phyloP scores from a whole-genome alignment of 2,113 vertebrate genomes.

The Daphoenositta chrysoptera region DNA sequence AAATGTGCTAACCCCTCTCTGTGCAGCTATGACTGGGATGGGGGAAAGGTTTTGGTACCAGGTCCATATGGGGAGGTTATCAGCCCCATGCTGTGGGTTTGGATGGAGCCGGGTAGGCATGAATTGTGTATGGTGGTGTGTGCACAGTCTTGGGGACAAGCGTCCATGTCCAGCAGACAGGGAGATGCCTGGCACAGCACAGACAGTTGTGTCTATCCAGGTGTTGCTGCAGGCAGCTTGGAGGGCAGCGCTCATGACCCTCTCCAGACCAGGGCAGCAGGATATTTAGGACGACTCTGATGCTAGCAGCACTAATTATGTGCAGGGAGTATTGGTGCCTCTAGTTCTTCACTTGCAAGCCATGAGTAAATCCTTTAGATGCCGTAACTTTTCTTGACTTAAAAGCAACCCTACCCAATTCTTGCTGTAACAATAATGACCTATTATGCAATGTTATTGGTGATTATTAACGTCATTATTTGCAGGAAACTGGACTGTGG shows the following conservation, averaged over 20 bases:
- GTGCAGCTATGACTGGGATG: neutral
- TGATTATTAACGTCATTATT: neutral
- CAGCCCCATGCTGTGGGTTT: neutral
- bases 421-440: neutral
- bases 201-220: neutral
- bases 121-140: neutral
- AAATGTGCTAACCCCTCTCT: neutral
- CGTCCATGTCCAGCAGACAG: neutral
- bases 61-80: neutral
- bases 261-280: neutral
- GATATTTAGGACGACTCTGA: neutral
- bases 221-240: neutral
- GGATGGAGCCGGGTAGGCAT: neutral
- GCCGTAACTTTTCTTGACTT: neutral
- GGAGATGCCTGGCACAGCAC: neutral
- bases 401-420: fast-evolving
- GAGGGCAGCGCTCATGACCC: fast-evolving
- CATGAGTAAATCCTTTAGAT: neutral
- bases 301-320: neutral
- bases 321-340: neutral
- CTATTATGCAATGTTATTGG: neutral
- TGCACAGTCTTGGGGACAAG: neutral
- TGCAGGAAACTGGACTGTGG: neutral
- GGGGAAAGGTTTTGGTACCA: neutral
- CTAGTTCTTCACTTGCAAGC: neutral